phyloP scores from a whole-genome alignment of 2,888 invertebrate species.

The Macrosoma leucophasiata region DNA sequence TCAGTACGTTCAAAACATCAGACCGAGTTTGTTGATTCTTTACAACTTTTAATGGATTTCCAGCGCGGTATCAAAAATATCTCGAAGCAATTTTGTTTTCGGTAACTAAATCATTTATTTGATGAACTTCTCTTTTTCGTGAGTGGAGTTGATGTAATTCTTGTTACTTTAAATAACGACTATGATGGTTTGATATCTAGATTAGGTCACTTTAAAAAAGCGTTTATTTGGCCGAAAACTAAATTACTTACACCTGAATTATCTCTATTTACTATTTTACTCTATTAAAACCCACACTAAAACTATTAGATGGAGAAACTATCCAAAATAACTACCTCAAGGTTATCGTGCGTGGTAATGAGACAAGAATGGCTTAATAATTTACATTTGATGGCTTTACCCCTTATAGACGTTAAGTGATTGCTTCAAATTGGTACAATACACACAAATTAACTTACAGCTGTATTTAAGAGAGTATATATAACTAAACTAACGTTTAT shows the following conservation, averaged over 20 bases:
- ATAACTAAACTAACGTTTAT: too few relatives aligned
- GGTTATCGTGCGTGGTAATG: slow-evolving; percentile 27
- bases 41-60: slow-evolving; percentile 19
- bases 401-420: slow-evolving; percentile 36
- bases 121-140: too few relatives aligned
- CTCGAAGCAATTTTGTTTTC: background rate
- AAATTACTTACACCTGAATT: slow-evolving; percentile 6
- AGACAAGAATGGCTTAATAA: slow-evolving; percentile 39
- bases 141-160: too few relatives aligned
- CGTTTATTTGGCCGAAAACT: background rate
- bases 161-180: slow-evolving; percentile 4
- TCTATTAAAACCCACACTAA: slow-evolving; percentile 30
- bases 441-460: slow-evolving; percentile 33
- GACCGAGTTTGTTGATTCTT: slow-evolving; percentile 15
- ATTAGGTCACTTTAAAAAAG: too few relatives aligned
- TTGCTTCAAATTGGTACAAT: slow-evolving; percentile 34
- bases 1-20: slow-evolving; percentile 13
- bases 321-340: slow-evolving; percentile 24
- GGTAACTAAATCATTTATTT: background rate
- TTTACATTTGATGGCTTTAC: slow-evolving; percentile 37
- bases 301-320: slow-evolving; percentile 30
- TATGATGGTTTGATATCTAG: too few relatives aligned
- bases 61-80: slow-evolving; percentile 3
- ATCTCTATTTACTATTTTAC: slow-evolving; percentile 26
- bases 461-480: too few relatives aligned